phyloP scores from a whole-genome alignment of 2,113 vertebrate species.

The Corythornis madagascariensis region DNA sequence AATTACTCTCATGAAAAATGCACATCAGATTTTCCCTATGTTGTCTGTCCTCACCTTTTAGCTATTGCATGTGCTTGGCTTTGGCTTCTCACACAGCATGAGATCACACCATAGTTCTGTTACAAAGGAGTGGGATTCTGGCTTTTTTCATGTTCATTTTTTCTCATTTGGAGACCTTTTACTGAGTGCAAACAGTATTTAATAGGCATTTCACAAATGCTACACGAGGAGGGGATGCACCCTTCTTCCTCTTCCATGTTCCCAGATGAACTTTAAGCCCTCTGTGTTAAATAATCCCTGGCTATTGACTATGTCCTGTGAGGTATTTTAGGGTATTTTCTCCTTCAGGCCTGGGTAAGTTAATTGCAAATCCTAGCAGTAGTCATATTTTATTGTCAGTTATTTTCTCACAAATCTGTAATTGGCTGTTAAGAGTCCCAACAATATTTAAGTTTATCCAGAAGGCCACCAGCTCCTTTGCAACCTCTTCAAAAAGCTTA shows the following conservation, averaged over 20 bases:
- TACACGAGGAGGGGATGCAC: too few relatives aligned
- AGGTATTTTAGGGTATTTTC: neutral
- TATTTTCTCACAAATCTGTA: neutral
- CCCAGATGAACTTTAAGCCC: neutral
- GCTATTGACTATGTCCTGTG: rapidly evolving
- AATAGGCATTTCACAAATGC: neutral
- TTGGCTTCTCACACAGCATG: neutral
- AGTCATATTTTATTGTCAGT: neutral
- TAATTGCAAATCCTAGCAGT: neutral
- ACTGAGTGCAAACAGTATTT: neutral
- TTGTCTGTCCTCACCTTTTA: neutral
- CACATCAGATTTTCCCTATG: neutral
- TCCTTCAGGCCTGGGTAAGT: neutral
- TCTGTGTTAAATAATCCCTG: neutral
- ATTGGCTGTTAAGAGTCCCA: neutral
- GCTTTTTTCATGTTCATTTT: neutral
- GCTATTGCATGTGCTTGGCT: neutral
- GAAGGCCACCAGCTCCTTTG: neutral
- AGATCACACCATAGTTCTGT: rapidly evolving
- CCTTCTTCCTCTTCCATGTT: neutral
- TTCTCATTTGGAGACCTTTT: neutral
- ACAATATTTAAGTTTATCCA: neutral
- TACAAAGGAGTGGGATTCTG: neutral
- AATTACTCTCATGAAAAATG: neutral
- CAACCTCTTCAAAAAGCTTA: neutral